phyloP scores from a whole-genome alignment of 2,888 invertebrate species.

The Malachius bipustulatus region DNA sequence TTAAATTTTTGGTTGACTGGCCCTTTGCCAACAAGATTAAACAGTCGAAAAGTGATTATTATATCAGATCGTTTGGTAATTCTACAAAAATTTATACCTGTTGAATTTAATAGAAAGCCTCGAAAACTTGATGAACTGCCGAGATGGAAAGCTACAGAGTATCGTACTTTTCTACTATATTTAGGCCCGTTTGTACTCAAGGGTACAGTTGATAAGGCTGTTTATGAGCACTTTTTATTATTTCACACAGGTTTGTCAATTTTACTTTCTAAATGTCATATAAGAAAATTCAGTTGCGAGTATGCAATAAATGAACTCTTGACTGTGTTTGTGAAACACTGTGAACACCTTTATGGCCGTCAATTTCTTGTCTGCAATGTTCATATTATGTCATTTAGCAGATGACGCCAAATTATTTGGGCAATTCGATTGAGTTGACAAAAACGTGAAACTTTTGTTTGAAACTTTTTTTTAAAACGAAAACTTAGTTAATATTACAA shows the following conservation, averaged over 20 bases:
- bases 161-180: slow-evolving; percentile 10
- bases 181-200: slow-evolving; percentile 9
- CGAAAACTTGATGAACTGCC: no score
- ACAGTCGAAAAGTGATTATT: slow-evolving; percentile 4
- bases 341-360: no score
- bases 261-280: slow-evolving; percentile 4
- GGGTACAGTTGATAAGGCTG: slow-evolving; percentile 6
- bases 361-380: no score
- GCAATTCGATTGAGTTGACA: no score
- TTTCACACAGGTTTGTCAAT: slow-evolving; percentile 6
- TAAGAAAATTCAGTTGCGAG: slow-evolving; percentile 6
- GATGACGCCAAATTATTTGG: no score
- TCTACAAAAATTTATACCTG: slow-evolving; percentile 10
- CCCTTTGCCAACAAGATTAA: slow-evolving; percentile 9
- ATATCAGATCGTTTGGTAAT: slow-evolving; percentile 10
- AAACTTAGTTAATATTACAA: no score
- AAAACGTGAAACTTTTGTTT: no score
- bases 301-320: no score
- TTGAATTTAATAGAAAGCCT: slow-evolving; percentile 15
- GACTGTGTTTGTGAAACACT: no score
- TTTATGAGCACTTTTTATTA: slow-evolving; percentile 4
- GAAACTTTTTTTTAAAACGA: no score
- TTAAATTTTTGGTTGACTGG: slow-evolving; percentile 7
- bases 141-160: slow-evolving; percentile 10
- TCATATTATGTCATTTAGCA: no score